Evolutionary conservation across 2,113 vertebrate species (phyloP).

Genomic region (Percina caprodes): DNA sequence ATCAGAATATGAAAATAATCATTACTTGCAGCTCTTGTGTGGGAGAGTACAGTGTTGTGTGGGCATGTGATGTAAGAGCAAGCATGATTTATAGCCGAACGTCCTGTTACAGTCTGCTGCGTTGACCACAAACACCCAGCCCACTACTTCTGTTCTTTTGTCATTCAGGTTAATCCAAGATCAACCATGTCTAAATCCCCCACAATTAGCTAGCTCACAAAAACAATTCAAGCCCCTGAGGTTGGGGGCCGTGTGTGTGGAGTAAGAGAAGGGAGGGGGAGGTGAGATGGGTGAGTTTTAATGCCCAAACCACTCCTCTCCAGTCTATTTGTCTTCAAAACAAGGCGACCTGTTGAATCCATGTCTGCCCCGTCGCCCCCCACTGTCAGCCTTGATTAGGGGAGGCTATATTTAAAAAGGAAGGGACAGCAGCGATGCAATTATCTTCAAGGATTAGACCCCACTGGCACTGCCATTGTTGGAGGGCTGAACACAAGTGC

Average conservation of each 20-base stretch:
- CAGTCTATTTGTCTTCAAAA: slow-evolving; percentile 50
- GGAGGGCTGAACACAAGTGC: slow-evolving; percentile 3
- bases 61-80: slow-evolving; percentile 1
- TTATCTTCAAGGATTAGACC: slow-evolving; percentile 67
- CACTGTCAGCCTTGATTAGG: slow-evolving; percentile 64
- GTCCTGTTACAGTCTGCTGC: slow-evolving; percentile 34
- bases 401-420: slow-evolving; percentile 68
- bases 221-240: slow-evolving; percentile 33
- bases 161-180: slow-evolving; percentile 70
- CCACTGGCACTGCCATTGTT: slow-evolving; percentile 50
- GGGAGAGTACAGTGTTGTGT: neutral
- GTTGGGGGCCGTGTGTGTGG: slow-evolving; percentile 22
- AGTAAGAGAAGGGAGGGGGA: neutral
- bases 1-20: neutral
- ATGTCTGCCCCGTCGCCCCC: slow-evolving; percentile 31
- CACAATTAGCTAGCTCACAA: slow-evolving; percentile 68
- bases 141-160: slow-evolving; percentile 59
- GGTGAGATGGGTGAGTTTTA: neutral
- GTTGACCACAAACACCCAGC: slow-evolving; percentile 48
- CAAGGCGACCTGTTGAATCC: slow-evolving; percentile 56
- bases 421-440: slow-evolving; percentile 60
- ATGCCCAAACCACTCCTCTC: slow-evolving; percentile 9
- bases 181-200: slow-evolving; percentile 64
- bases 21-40: neutral
- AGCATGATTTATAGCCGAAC: slow-evolving; percentile 35